Evolutionary conservation across 2,113 vertebrate species (phyloP).

Genomic region (Psettodes erumei): DNA sequence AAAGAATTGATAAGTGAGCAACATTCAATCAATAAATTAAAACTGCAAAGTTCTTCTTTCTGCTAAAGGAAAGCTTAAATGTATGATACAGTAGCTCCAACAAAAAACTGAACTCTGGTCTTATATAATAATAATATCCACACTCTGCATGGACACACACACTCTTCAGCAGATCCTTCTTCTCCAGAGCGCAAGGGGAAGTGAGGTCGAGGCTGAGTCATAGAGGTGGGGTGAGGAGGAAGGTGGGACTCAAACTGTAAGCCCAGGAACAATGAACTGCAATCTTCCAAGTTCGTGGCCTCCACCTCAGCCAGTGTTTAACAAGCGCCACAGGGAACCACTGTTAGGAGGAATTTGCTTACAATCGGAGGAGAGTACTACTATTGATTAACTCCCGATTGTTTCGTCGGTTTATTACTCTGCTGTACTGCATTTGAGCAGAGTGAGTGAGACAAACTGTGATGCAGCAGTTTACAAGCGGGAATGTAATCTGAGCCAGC

Average conservation of each 20-base stretch:
- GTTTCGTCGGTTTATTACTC: not conserved
- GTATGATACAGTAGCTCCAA: too few relatives aligned
- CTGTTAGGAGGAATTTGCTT: not conserved
- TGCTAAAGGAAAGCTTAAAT: not conserved
- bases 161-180: slow-evolving; percentile 65
- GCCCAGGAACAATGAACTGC: slow-evolving; percentile 61
- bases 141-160: slow-evolving; percentile 23
- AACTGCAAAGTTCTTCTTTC: not conserved
- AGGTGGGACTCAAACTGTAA: slow-evolving; percentile 39
- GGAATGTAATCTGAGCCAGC: not conserved
- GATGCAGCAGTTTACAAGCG: not conserved
- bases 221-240: slow-evolving; percentile 51
- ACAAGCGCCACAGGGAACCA: slow-evolving; percentile 4
- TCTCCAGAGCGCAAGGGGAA: slow-evolving; percentile 67
- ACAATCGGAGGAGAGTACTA: not conserved
- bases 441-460: not conserved
- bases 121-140: too few relatives aligned
- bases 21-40: not conserved
- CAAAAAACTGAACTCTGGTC: slow-evolving; percentile 37
- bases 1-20: not conserved
- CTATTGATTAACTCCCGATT: not conserved
- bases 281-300: slow-evolving; percentile 28
- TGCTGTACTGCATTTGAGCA: not conserved
- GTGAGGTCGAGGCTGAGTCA: slow-evolving; percentile 70
- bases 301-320: slow-evolving; percentile 11